phyloP scores from a whole-genome alignment of 1,140 invertebrate genomes.

The Nomia melanderi region DNA sequence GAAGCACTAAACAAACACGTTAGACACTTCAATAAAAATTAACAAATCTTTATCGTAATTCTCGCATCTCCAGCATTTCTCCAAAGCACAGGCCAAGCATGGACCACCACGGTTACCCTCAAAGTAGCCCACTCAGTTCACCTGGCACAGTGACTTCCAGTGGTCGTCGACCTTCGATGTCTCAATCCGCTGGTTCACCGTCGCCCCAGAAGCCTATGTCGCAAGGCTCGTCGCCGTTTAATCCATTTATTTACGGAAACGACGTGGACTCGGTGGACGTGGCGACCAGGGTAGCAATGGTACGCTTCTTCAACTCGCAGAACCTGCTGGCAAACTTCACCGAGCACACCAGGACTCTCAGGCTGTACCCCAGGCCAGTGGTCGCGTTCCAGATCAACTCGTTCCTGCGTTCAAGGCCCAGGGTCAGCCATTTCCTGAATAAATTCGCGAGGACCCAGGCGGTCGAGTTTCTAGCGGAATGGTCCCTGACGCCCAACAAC shows the following conservation, averaged over 20 bases:
- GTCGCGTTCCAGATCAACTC: constrained; percentile 99
- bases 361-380: constrained; percentile 98
- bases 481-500: constrained; percentile 97
- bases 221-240: constrained; percentile 81
- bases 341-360: constrained; percentile 97
- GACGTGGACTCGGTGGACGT: constrained; percentile 99
- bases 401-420: constrained; percentile 95
- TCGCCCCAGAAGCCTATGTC: constrained; percentile 49
- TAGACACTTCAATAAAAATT: too few relatives aligned
- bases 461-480: constrained; percentile 99
- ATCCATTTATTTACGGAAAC: constrained; percentile 96
- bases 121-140: constrained; percentile 65
- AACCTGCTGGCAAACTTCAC: constrained; percentile 98
- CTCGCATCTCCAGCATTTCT: constrained; percentile 61
- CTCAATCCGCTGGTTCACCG: constrained; percentile 54
- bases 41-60: too few relatives aligned
- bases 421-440: constrained; percentile 93
- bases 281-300: constrained; percentile 99
- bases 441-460: constrained; percentile 96
- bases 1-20: too few relatives aligned
- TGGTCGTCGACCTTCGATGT: constrained; percentile 74
- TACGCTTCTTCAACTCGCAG: constrained; percentile 98
- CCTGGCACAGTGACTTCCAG: constrained; percentile 67
- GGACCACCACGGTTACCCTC: constrained; percentile 54
- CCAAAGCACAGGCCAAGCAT: constrained; percentile 72